Percentiles rank a stretch among this genome's conserved stretches.
phyloP scores from a whole-genome alignment of 2,888 invertebrate genomes.

The Thymelicus lineola region DNA sequence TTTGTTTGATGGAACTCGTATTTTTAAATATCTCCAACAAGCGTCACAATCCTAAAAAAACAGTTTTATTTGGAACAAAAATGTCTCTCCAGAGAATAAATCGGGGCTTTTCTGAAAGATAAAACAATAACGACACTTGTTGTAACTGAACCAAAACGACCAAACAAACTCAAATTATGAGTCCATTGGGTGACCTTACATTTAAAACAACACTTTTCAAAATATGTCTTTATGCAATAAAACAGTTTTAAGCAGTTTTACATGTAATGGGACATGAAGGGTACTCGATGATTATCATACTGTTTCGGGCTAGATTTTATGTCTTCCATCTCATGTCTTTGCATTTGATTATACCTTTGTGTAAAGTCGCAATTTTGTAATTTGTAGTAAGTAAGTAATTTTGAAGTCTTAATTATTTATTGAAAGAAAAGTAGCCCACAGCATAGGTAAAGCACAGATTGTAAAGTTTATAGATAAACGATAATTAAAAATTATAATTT shows the following conservation, averaged over 20 bases:
- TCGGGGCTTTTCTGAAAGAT: not conserved
- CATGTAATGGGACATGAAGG: too few relatives aligned
- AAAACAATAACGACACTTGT: slow-evolving; percentile 19
- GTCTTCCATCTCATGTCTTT: not conserved
- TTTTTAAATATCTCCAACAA: not conserved
- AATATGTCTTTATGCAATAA: not conserved
- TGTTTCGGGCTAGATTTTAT: too few relatives aligned
- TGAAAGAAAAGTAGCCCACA: too few relatives aligned
- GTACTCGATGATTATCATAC: too few relatives aligned
- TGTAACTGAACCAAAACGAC: slow-evolving; percentile 15
- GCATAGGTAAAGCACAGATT: too few relatives aligned
- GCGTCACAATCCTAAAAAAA: not conserved
- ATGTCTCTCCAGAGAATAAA: not conserved
- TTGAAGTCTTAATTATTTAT: too few relatives aligned
- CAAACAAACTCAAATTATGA: slow-evolving; percentile 6
- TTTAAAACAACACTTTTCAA: not conserved
- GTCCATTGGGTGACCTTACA: slow-evolving; percentile 3
- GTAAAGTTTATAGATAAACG: too few relatives aligned
- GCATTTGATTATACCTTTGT: not conserved
- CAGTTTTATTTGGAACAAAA: not conserved
- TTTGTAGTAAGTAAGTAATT: too few relatives aligned
- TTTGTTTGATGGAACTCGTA: too few relatives aligned
- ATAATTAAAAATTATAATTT: too few relatives aligned
- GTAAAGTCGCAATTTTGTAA: too few relatives aligned
- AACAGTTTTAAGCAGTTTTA: too few relatives aligned